Evolutionary conservation across 2,797 vertebrate species (phyloP), one percentile per base, ranked within the genome.

Genomic region (Apogon talboti): DNA sequence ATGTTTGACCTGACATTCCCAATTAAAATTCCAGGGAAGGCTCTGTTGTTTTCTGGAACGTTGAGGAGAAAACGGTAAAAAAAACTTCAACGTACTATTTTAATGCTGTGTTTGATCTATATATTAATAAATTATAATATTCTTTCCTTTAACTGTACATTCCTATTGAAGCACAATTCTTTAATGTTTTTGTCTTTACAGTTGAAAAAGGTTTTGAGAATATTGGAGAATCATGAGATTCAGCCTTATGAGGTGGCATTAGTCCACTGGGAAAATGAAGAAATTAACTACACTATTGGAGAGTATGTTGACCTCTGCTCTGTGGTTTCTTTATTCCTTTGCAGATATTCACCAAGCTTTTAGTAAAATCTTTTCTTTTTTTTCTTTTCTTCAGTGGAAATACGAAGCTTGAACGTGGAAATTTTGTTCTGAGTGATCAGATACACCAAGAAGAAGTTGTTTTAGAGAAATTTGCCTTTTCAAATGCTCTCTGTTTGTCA

Each of bases 231-330:
- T 19, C 98, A 99, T 74, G 97, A 99, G 90, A 94, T 96, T 68
- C 95, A 98, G 83, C 95, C 98, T 0, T 99, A 99, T 7, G 98
- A 99, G 83, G 91, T 99, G 1, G 97, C 98, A 0, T 75, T 99
- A 71, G 95, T 99, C 40, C 95, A 99, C 53, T 99, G 98, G 98
- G 98, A 99, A 81, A 99, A 99, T 11, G 98, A 99, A 81, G 97
- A 99, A 84, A 94, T 99, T 18, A 98, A 93, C 93, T 99, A 99
- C 76, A 82, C 83, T 15, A 84, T 95, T 68, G 91, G 87, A 87
- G 94, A 95, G 98, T 99, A 93, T 3, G 93, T 82, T 9, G 10
- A 6, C 6, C 12, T 46, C 15, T 14, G 11, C 53, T 61, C 8
- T 45, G 14, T 51, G 6, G 10, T 55, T 37, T 38, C n/a, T 44